Percentiles rank a stretch among this genome's conserved stretches.
Conservation (phyloP, 35 echinoderm and acorn worm species). For the Hemicentrotus pulcherrimus region DNA sequence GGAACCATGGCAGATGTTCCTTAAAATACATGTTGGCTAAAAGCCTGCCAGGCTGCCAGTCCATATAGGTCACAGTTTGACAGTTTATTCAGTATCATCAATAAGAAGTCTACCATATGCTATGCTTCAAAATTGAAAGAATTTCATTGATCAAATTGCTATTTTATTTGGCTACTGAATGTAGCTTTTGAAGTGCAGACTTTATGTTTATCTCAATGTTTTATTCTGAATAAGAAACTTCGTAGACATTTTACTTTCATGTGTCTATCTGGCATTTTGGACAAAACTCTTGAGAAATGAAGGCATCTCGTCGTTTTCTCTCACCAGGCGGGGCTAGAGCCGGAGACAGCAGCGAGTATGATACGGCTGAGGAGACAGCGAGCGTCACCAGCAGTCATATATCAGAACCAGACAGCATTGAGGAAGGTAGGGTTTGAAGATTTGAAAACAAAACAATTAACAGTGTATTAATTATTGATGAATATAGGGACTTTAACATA, state of each 20-base stretch:
- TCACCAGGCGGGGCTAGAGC: slow-evolving; percentile 40
- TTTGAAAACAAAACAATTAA: too few species aligned
- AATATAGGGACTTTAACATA: too few species aligned
- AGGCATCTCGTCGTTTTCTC: slow-evolving; percentile 26
- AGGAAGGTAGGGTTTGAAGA: slow-evolving; percentile 64
- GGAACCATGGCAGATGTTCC: background rate
- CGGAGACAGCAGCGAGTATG: slow-evolving; percentile 73
- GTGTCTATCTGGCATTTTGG: background rate
- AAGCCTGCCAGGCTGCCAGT: background rate
- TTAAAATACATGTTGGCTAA: background rate
- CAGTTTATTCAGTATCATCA: background rate
- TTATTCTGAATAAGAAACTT: background rate
- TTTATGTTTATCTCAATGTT: too few species aligned
- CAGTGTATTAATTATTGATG: too few species aligned
- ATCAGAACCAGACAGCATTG: slow-evolving; percentile 92
- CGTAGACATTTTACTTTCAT: too few species aligned
- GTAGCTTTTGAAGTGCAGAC: too few species aligned
- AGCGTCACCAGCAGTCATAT: slow-evolving; percentile 93
- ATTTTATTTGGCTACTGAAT: too few species aligned
- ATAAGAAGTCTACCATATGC: background rate
- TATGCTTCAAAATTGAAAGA: background rate
- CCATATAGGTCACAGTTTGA: background rate
- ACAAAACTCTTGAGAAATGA: background rate
- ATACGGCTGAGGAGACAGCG: slow-evolving; percentile 78
- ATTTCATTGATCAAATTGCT: background rate